Conservation (phyloP, 2,888 invertebrate species). For the Noctua janthe region DNA sequence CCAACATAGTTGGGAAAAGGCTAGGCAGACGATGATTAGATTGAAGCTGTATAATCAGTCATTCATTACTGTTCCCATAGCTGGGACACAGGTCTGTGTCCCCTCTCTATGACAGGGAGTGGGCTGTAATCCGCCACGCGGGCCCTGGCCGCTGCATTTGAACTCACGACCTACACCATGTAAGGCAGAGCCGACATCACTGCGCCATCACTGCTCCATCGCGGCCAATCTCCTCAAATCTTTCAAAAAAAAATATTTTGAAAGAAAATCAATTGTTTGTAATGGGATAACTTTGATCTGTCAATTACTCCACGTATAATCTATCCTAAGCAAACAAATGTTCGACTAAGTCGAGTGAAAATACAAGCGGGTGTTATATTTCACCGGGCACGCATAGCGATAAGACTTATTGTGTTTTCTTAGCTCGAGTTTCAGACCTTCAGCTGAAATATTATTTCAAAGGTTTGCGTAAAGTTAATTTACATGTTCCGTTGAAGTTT, state of each 20-base stretch:
- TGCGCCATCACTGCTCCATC: neutral
- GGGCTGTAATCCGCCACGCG: neutral
- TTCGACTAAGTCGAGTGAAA: slow-evolving; percentile 69
- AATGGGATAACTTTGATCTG: slow-evolving; percentile 81
- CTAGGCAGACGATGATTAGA: neutral
- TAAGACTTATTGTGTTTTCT: slow-evolving; percentile 70
- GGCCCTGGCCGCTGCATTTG: neutral
- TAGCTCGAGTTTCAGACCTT: slow-evolving; percentile 62
- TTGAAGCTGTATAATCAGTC: neutral
- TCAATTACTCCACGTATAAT: slow-evolving; percentile 77
- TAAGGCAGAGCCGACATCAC: neutral
- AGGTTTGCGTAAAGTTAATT: slow-evolving; percentile 55
- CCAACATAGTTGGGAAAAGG: too few relatives aligned
- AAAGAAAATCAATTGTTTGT: slow-evolving; percentile 72
- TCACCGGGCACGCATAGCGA: slow-evolving; percentile 63
- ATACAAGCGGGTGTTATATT: slow-evolving; percentile 71
- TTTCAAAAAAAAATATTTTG: slow-evolving; percentile 54
- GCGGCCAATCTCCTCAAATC: slow-evolving; percentile 2
- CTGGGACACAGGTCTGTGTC: neutral
- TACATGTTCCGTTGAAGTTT: slow-evolving; percentile 55
- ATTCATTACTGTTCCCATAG: neutral
- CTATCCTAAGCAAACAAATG: slow-evolving; percentile 80
- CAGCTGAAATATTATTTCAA: slow-evolving; percentile 67
- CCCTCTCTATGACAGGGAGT: neutral
- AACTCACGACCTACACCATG: neutral